Base-by-base conservation (phyloP, 2,888 invertebrate species). In the Mellilla xanthometata region DNA sequence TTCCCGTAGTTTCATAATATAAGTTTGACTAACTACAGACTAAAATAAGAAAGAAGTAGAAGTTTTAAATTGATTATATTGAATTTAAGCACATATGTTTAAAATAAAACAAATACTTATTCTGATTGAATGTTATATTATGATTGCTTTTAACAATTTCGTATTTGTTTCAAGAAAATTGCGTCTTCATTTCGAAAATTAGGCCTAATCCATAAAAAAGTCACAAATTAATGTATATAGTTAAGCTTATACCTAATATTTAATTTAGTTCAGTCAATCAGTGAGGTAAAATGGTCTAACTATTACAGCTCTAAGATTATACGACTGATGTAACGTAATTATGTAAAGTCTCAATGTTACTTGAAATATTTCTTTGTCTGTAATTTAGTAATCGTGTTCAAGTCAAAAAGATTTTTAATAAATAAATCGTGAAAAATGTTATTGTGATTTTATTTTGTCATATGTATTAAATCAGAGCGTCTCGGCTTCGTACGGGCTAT, bases 371-470 rank as follows among this genome's bases (percentile, higher is more conserved):
- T 77, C 77, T 78, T 85, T 85, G 81, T 87, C 84, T 89, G 89
- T 89, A 87, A 85, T 84, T 88, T 88, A 89, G 89, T 84, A 80
- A 87, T 85, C 87, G 89, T 89, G 89, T 89, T 89, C 89, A 87
- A 88, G 88, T 89, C 88, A 86, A 85, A 88, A 83, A 87, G 80
- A 83, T 87, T 88, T 87, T 87, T 89, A 88, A 84, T 80, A 87
- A 88, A 86, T 88, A 88, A 88, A 78, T 72, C 64, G 58, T 65
- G 67, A 68, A 79, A 79, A 65, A 64, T 60, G 54, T 35, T 30
- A 58, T 42, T 23, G 35, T 61, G 62, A 67, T 52, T 57, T 35
- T 27, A 40, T 46, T 39, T n/a, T n/a, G n/a, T 29, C 15, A 19
- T 5, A 19, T 19, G 15, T n/a, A n/a, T n/a, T n/a, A n/a, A n/a